Percentiles rank a stretch among this genome's conserved stretches.
These are phyloP conservation scores for Cremastinae sp. DNA, from an alignment of 2,888 invertebrate genomes.

Conservation along the genomic window DNA sequence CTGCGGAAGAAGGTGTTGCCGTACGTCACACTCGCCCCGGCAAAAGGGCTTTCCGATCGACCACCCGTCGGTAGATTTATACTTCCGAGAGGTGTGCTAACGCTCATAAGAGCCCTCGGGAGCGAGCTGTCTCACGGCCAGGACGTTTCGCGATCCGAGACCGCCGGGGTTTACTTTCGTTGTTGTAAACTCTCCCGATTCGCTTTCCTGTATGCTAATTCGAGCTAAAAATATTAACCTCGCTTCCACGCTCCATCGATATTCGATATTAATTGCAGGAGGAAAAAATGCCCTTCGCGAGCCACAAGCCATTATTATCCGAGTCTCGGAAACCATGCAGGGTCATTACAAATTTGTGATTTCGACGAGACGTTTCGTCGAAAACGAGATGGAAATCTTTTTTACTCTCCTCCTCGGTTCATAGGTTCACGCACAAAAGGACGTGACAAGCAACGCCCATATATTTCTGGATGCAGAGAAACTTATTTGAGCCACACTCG, in stretches of 20 bases:
- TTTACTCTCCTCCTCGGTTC: constrained; percentile 57
- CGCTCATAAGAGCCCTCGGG: constrained; percentile 5
- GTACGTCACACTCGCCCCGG: constrained; percentile 55
- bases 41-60: constrained; percentile 62
- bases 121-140: constrained; percentile 53
- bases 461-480: constrained; percentile 59
- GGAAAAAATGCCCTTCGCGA: background rate
- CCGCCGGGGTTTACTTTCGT: constrained; percentile 59
- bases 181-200: constrained; percentile 47
- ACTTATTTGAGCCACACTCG: constrained; percentile 40
- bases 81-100: constrained; percentile 61
- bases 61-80: constrained; percentile 64
- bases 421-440: constrained; percentile 55
- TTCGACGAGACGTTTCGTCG: background rate
- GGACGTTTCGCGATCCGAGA: constrained; percentile 60
- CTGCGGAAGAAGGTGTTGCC: constrained; percentile 65
- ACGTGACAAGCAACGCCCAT: constrained; percentile 64
- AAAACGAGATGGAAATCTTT: constrained; percentile 10
- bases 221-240: constrained; percentile 3
- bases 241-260: constrained; percentile 1
- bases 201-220: constrained; percentile 53
- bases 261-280: background rate
- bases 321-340: no score
- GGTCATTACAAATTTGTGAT: no score
- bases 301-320: no score